These are phyloP conservation scores for Idaea biselata DNA, from an alignment of 2,888 invertebrate species.

Conservation along the genomic window DNA sequence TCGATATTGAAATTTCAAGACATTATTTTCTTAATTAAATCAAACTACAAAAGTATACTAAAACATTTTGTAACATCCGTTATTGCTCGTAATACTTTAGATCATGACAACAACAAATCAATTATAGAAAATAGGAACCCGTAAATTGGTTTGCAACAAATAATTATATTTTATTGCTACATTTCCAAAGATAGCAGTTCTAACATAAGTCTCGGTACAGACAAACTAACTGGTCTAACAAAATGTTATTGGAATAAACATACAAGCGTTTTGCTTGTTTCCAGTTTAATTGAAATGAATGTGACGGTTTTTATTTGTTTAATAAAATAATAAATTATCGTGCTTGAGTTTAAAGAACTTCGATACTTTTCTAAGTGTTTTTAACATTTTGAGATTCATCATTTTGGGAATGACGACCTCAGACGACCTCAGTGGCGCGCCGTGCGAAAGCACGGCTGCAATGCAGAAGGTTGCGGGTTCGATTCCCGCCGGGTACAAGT, in stretches of 20 bases:
- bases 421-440: too few relatives aligned
- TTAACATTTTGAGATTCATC: too few relatives aligned
- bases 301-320: background rate
- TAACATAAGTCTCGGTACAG: slow-evolving; percentile 58
- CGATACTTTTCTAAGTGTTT: too few relatives aligned
- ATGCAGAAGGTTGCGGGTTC: too few relatives aligned
- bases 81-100: background rate
- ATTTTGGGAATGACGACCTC: too few relatives aligned
- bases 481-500: too few relatives aligned
- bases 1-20: too few relatives aligned
- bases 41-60: background rate
- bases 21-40: background rate
- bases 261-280: slow-evolving; percentile 33
- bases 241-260: slow-evolving; percentile 35
- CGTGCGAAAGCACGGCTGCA: too few relatives aligned
- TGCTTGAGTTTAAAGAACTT: too few relatives aligned
- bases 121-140: slow-evolving; percentile 54
- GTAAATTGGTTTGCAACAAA: slow-evolving; percentile 73
- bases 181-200: slow-evolving; percentile 57
- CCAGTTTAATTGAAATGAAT: background rate
- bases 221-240: slow-evolving; percentile 62
- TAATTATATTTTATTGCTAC: slow-evolving; percentile 73
- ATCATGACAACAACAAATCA: slow-evolving; percentile 52
- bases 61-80: background rate
- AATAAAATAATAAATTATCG: too few relatives aligned